These are phyloP conservation scores for Ylistrum balloti DNA, from an alignment of 1,140 invertebrate genomes.

Conservation along the genomic window DNA sequence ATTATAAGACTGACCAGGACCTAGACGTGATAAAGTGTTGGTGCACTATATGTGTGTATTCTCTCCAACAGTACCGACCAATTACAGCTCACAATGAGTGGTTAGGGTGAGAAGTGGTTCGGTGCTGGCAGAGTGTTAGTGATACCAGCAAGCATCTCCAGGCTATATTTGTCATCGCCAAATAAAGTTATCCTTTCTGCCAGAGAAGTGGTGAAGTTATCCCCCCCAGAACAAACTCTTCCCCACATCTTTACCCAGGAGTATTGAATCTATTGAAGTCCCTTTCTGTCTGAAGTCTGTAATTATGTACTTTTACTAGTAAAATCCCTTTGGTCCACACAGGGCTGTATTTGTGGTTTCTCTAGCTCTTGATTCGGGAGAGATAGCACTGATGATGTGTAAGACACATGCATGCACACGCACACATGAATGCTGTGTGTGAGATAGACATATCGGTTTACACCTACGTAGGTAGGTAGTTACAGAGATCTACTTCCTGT, in stretches of 20 bases:
- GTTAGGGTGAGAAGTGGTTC: neutral
- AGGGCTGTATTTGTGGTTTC: neutral
- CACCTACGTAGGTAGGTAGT: neutral
- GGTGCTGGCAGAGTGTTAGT: neutral
- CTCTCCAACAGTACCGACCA: neutral
- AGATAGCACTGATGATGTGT: neutral
- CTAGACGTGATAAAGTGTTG: neutral
- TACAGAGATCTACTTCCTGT: neutral
- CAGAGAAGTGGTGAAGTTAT: neutral
- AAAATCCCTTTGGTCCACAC: conserved; percentile 5
- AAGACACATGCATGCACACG: conserved; percentile 22
- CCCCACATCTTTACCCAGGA: neutral
- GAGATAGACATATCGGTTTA: neutral
- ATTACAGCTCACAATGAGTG: neutral
- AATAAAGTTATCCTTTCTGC: conserved; percentile 5
- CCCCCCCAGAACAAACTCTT: neutral
- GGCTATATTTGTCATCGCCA: conserved; percentile 38
- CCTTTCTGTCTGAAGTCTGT: neutral
- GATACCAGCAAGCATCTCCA: neutral
- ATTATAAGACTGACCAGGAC: neutral
- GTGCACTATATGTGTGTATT: too few relatives aligned
- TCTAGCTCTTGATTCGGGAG: neutral
- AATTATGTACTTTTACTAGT: neutral
- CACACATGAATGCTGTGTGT: conserved; percentile 2
- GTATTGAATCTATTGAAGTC: conserved; percentile 6